Percentiles rank a stretch among this genome's conserved stretches.
Conservation (phyloP, 2,888 invertebrate genomes). For the Trichopria drosophilae region DNA sequence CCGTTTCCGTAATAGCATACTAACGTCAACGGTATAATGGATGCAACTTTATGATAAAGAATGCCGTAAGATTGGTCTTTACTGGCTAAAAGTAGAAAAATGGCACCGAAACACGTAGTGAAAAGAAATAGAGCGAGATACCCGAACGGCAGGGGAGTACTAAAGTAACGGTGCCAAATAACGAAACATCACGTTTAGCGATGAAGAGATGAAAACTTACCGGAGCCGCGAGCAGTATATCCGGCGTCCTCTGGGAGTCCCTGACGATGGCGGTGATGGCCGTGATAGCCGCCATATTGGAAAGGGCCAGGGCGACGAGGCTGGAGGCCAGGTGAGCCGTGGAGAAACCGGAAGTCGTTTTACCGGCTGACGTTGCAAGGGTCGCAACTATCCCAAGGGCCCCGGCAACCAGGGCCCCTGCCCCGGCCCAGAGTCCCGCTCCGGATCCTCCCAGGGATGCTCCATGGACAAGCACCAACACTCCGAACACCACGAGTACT, state of each 20-base stretch:
- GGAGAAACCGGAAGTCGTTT: slow-evolving; percentile 50
- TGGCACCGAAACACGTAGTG: too few species aligned
- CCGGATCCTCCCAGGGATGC: slow-evolving; percentile 64
- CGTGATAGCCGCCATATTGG: slow-evolving; percentile 55
- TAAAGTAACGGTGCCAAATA: too few species aligned
- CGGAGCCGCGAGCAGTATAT: slow-evolving; percentile 46
- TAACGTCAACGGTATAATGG: too few species aligned
- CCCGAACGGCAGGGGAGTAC: too few species aligned
- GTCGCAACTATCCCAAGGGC: slow-evolving; percentile 66
- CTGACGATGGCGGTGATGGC: slow-evolving; percentile 63
- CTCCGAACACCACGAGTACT: slow-evolving; percentile 67
- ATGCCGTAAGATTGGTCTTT: too few species aligned
- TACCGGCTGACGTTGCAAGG: slow-evolving; percentile 43
- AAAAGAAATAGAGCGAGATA: too few species aligned
- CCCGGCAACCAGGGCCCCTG: slow-evolving; percentile 67
- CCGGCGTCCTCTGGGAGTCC: slow-evolving; percentile 59
- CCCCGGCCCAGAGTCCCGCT: slow-evolving; percentile 71
- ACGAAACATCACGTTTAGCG: too few species aligned
- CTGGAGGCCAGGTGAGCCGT: slow-evolving; percentile 70
- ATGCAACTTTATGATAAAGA: too few species aligned
- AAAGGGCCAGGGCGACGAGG: slow-evolving; percentile 52
- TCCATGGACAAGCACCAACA: slow-evolving; percentile 66
- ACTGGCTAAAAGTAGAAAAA: too few species aligned
- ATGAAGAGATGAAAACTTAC: too few species aligned
- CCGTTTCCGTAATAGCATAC: too few species aligned